Base-by-base conservation (phyloP, 2,113 vertebrate genomes). In the Equus przewalskii region DNA sequence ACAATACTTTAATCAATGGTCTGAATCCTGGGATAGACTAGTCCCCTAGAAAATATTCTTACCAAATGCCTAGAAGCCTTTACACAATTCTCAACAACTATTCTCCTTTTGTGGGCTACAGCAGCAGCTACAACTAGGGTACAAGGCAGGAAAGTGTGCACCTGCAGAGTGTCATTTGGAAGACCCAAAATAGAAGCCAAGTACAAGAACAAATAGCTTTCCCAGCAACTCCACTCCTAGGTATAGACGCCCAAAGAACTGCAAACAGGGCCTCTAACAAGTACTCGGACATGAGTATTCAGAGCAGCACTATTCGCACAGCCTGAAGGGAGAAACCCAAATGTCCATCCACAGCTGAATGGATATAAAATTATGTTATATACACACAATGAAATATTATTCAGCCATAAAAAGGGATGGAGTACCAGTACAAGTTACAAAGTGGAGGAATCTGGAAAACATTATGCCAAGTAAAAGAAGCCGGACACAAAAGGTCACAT, bases 401-500 rank as follows among this genome's bases (percentile, higher is more conserved):
- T 73, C 69, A 84, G 15, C 14, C 78, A 91, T 58, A 56, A 91
- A 88, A 62, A 96, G 36, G 41, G 60, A 78, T 62, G 67, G 93
- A 93, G 28, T 21, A 67, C 44, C 44, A 24, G 82, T 46, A 84
- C 19, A 58, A 5, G 15, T 26, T 62, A 28, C 36, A 49, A 69
- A 8, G 16, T 19, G n/a, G 5, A 19, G 60, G 28, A 92, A 89
- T 26, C 19, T 58, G 41, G 24, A 44, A 73, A 83, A 54, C 36
- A 80, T 13, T n/a, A 54, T 21, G 12, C 30, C 36, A 69, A 75
- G n/a, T 81, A 28, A 89, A 95, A 81, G 82, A 89, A 94, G 44
- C 14, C 79, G 73, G 36, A 81, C 65, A 91, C 30, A 75, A 58
- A 83, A 89, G 19, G 51, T 56, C 28, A 73, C 33, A 75, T 8